Percentiles rank a stretch among this genome's conserved stretches.
phyloP scores from a whole-genome alignment of 2,888 invertebrate species.

The Agrochola macilenta region DNA sequence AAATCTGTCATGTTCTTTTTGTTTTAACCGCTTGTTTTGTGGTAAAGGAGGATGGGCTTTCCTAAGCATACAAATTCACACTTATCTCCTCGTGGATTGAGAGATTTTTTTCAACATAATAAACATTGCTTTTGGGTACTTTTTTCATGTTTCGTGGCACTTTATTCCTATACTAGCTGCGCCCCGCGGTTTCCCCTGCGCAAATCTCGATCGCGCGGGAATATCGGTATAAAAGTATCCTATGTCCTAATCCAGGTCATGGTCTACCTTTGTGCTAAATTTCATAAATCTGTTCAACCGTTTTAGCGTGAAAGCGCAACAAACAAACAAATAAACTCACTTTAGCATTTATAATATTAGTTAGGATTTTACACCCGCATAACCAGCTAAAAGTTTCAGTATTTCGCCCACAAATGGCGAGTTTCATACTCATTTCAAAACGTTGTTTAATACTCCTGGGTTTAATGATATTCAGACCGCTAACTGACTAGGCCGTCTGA shows the following conservation, averaged over 20 bases:
- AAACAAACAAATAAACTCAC: no score
- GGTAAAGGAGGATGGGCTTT: background rate
- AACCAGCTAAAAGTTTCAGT: background rate
- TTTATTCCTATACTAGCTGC: background rate
- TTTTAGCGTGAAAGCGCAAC: no score
- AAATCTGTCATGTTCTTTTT: slow-evolving; percentile 31
- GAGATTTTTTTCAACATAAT: background rate
- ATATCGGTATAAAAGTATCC: no score
- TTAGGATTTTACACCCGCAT: background rate
- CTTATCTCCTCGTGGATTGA: background rate
- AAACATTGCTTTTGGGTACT: background rate
- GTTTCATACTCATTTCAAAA: background rate
- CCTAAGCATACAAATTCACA: slow-evolving; percentile 1
- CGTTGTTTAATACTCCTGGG: background rate
- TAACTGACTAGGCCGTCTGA: background rate
- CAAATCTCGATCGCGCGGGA: no score
- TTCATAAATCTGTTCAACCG: no score
- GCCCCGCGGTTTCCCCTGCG: no score
- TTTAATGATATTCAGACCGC: background rate
- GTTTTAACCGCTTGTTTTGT: background rate
- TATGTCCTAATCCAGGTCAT: no score
- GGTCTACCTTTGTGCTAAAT: no score
- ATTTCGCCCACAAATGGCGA: background rate
- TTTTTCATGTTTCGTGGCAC: background rate
- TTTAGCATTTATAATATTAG: no score